Evolutionary conservation across 2,113 vertebrate genomes (phyloP).

Genomic region (Sus scrofa): T2T-Sscrofa CM000814.6:108091501-108092000

Average conservation of each 20-base stretch:
- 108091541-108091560: not conserved
- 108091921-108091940: constrained; percentile 3
- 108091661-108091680: not conserved
- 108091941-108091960: not conserved
- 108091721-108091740: not conserved
- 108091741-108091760: not conserved
- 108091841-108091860: constrained; percentile 8
- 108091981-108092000: constrained; percentile 14
- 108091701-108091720: not conserved
- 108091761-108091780: not conserved
- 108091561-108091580: constrained; percentile 47
- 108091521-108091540: not conserved
- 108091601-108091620: constrained; percentile 41
- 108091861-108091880: not conserved
- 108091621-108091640: constrained; percentile 1
- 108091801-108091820: not conserved
- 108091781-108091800: not conserved
- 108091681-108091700: not conserved
- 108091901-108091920: not conserved
- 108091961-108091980: constrained; percentile 36
- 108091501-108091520: constrained; percentile 7
- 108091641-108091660: not conserved
- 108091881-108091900: not conserved
- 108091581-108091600: constrained; percentile 26
- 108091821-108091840: constrained; percentile 17